Percentiles rank a stretch among this genome's conserved stretches.
Evolutionary conservation across 2,888 invertebrate genomes (phyloP).

Genomic region (Choreutis nemorana): DNA sequence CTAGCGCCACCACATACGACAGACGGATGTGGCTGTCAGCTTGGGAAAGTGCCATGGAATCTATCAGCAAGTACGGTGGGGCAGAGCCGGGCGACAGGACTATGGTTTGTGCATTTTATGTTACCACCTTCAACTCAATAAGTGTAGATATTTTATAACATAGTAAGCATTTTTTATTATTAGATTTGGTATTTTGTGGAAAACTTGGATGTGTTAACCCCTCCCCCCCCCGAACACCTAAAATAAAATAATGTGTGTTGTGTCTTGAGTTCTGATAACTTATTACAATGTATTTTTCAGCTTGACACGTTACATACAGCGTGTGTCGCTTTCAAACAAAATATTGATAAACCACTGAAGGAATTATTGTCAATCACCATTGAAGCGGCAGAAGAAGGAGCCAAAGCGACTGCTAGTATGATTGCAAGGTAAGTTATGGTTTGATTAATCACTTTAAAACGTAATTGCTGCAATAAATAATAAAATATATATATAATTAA

Average conservation of each 20-base stretch:
- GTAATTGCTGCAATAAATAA: too few species aligned
- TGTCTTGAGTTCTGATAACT: too few species aligned
- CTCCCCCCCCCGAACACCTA: too few species aligned
- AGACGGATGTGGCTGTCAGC: constrained; percentile 58
- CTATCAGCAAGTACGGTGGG: constrained; percentile 74
- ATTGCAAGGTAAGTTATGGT: constrained; percentile 47
- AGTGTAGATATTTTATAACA: too few species aligned
- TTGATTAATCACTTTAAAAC: constrained; percentile 1
- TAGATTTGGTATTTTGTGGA: too few species aligned
- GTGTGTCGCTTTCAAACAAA: constrained; percentile 35
- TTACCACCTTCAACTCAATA: too few species aligned
- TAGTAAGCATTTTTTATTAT: too few species aligned
- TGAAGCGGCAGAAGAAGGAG: constrained; percentile 47
- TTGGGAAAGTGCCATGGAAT: constrained; percentile 61
- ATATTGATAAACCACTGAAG: constrained; percentile 22
- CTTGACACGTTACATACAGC: constrained; percentile 65
- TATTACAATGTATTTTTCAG: constrained; percentile 27
- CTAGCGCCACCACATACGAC: constrained; percentile 27
- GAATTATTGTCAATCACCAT: constrained; percentile 31
- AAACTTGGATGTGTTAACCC: too few species aligned
- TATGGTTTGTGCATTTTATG: constrained; percentile 74
- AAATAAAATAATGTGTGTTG: too few species aligned
- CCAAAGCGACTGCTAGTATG: constrained; percentile 61
- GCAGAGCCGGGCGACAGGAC: constrained; percentile 79
- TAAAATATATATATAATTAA: too few species aligned